These are phyloP conservation scores for Athalia cordata DNA, from an alignment of 2,888 invertebrate species.

Conservation along the genomic window DNA sequence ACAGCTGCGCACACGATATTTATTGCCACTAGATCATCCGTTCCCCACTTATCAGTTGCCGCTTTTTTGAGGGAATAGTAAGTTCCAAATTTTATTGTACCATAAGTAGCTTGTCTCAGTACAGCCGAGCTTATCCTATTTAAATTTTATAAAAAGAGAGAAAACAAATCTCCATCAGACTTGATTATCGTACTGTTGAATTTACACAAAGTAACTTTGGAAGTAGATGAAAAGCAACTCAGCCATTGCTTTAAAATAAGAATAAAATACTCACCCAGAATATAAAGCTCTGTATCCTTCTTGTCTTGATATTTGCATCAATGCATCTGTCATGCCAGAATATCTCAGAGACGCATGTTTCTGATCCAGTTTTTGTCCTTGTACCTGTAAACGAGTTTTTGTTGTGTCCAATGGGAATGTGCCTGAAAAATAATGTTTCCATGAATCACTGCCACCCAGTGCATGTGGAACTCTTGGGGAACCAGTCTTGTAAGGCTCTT, in stretches of 20 bases:
- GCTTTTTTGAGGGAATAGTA: slow-evolving; percentile 92
- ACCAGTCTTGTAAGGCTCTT: not conserved
- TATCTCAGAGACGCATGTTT: slow-evolving; percentile 86
- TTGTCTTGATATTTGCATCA: slow-evolving; percentile 88
- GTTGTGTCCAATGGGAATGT: slow-evolving; percentile 98
- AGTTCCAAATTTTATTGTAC: slow-evolving; percentile 96
- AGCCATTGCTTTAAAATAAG: slow-evolving; percentile 28
- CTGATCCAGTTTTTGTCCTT: slow-evolving; percentile 90
- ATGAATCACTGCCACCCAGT: too few relatives aligned
- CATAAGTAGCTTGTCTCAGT: slow-evolving; percentile 94
- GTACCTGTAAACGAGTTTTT: slow-evolving; percentile 94
- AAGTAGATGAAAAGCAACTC: not conserved
- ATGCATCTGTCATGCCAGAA: slow-evolving; percentile 94
- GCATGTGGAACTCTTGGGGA: not conserved
- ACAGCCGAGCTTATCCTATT: slow-evolving; percentile 93
- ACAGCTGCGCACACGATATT: slow-evolving; percentile 89
- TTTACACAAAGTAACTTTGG: not conserved
- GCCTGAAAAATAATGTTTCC: slow-evolving; percentile 76
- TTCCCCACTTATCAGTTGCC: slow-evolving; percentile 66
- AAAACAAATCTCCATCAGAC: slow-evolving; percentile 7
- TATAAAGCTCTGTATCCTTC: slow-evolving; percentile 92
- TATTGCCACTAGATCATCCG: slow-evolving; percentile 71
- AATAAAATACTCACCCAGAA: slow-evolving; percentile 80
- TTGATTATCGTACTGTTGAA: too few relatives aligned
- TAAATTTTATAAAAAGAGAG: slow-evolving; percentile 44